Evolutionary conservation across 2,113 vertebrate species (phyloP).

Genomic region (Paracanthobrama guichenoti): DNA sequence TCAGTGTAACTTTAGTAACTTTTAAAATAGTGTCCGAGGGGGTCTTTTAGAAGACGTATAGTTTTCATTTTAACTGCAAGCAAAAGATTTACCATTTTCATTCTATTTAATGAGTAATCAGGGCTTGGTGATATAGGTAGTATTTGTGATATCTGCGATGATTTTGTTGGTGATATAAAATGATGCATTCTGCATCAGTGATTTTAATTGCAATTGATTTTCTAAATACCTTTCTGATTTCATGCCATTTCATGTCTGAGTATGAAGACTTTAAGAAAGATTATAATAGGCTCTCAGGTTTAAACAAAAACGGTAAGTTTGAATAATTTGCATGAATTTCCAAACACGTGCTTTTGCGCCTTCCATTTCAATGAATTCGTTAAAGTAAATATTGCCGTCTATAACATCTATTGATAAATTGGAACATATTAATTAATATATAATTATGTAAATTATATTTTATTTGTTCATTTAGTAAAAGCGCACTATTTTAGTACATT

Average conservation of each 20-base stretch:
- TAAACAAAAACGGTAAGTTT: not conserved
- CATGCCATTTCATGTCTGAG: not conserved
- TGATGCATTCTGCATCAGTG: not conserved
- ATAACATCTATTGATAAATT: not conserved
- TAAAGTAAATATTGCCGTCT: not conserved
- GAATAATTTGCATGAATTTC: not conserved
- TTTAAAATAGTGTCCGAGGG: not conserved
- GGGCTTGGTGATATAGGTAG: not conserved
- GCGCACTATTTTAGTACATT: too few species aligned
- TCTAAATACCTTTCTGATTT: not conserved
- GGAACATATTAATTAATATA: not conserved
- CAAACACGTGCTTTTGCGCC: too few species aligned
- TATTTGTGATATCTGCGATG: not conserved
- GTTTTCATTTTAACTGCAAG: constrained; percentile 16
- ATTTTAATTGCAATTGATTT: not conserved
- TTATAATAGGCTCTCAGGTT: not conserved
- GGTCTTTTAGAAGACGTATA: not conserved
- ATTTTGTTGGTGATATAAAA: constrained; percentile 5
- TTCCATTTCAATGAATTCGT: too few species aligned
- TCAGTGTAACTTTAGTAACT: not conserved
- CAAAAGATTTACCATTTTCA: not conserved
- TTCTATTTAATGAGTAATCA: not conserved
- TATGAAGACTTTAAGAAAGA: not conserved
- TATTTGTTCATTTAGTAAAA: not conserved
- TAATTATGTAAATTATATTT: not conserved